phyloP scores from a whole-genome alignment of 2,888 invertebrate genomes.

The Drosophila leonis region DNA sequence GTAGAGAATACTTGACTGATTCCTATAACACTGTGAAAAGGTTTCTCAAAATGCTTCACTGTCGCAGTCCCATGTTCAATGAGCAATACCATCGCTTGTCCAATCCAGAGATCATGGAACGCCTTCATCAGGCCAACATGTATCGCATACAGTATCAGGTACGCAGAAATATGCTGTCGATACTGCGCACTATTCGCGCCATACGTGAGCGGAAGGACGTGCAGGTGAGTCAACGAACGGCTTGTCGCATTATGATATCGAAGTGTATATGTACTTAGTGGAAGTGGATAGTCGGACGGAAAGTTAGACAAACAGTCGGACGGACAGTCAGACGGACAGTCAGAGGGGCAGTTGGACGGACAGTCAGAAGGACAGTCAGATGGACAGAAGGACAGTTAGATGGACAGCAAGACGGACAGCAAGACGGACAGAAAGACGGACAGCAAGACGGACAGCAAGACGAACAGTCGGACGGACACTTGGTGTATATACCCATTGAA shows the following conservation, averaged over 20 bases:
- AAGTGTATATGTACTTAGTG: not conserved
- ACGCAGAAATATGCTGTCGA: slow-evolving; percentile 65
- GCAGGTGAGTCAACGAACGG: slow-evolving; percentile 21
- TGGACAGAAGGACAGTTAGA: too few species aligned
- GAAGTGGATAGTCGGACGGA: not conserved
- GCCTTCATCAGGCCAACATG: slow-evolving; percentile 48
- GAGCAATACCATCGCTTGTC: slow-evolving; percentile 29
- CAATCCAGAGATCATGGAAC: not conserved
- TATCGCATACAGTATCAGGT: slow-evolving; percentile 68
- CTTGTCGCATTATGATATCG: not conserved
- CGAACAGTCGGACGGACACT: not conserved
- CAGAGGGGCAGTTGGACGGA: not conserved
- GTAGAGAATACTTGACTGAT: slow-evolving; percentile 17
- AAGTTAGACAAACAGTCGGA: too few species aligned
- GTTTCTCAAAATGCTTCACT: slow-evolving; percentile 65
- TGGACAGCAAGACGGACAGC: too few species aligned
- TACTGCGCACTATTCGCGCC: slow-evolving; percentile 47
- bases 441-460: not conserved
- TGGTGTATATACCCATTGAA: too few species aligned
- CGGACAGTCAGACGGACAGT: not conserved
- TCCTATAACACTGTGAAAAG: slow-evolving; percentile 31
- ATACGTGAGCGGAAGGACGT: slow-evolving; percentile 42
- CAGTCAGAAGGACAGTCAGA: too few species aligned
- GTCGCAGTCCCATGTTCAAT: slow-evolving; percentile 70
- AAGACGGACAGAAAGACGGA: too few species aligned